phyloP scores from a whole-genome alignment of 2,888 invertebrate genomes.

The Ophioninae sp. region DNA sequence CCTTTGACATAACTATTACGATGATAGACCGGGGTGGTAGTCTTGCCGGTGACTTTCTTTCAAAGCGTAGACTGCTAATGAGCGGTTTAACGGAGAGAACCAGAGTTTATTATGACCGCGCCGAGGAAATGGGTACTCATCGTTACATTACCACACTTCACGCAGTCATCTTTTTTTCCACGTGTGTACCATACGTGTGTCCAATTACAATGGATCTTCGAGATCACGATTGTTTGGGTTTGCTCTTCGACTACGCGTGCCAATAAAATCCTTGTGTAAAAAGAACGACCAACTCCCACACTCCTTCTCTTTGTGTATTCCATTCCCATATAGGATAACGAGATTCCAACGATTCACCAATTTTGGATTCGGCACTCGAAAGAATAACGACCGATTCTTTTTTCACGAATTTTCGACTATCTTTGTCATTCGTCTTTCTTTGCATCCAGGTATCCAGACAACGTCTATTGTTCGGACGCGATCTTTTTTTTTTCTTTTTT shows the following conservation, averaged over 20 bases:
- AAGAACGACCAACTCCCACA: too few relatives aligned
- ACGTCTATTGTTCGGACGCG: conserved; percentile 7
- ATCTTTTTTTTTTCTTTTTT: not conserved
- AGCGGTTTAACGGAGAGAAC: conserved; percentile 54
- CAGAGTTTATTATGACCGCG: conserved; percentile 48
- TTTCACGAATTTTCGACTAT: not conserved
- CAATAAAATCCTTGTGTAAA: conserved; percentile 13
- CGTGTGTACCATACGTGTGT: not conserved
- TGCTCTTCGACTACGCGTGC: not conserved
- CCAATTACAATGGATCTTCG: conserved; percentile 13
- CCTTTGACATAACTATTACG: conserved; percentile 25
- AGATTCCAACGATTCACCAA: not conserved
- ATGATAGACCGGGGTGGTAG: conserved; percentile 21
- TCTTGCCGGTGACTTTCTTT: conserved; percentile 42
- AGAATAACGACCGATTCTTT: not conserved
- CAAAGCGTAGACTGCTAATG: conserved; percentile 47
- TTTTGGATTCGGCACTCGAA: not conserved
- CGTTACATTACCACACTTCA: conserved; percentile 45
- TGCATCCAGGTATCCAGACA: not conserved
- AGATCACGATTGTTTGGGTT: not conserved
- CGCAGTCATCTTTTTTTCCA: conserved; percentile 9
- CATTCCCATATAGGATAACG: not conserved
- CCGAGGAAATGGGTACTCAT: conserved; percentile 40
- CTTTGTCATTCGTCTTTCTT: not conserved
- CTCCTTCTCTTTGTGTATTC: not conserved